Conservation (phyloP, 2,797 vertebrate species). For the Melanotaenia nigrans region DNA sequence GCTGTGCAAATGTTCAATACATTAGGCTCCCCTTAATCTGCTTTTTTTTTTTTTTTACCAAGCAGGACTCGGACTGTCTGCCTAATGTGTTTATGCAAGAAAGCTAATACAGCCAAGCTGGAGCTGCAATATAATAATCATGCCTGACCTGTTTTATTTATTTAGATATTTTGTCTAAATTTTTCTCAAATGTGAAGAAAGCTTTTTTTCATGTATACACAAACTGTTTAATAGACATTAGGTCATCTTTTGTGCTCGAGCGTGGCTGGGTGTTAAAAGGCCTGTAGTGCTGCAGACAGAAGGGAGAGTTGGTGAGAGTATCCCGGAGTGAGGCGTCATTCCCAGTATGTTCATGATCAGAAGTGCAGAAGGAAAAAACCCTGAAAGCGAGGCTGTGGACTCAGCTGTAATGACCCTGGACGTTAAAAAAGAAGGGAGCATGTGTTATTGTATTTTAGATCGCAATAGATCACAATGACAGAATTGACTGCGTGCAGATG, state of each 20-base stretch:
- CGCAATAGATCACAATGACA: constrained; percentile 40
- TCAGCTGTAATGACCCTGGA: constrained; percentile 26
- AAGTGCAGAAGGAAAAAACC: constrained; percentile 53
- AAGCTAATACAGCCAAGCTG: constrained; percentile 36
- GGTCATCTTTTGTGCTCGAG: constrained; percentile 14
- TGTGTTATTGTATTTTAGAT: constrained; percentile 64
- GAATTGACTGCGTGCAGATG: constrained; percentile 30
- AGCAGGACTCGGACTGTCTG: constrained; percentile 31
- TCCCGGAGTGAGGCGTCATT: constrained; percentile 30
- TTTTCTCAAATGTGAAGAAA: constrained; percentile 14
- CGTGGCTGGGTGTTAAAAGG: constrained; percentile 19
- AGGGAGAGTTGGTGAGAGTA: constrained; percentile 30
- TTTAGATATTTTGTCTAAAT: constrained; percentile 16
- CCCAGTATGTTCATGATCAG: constrained; percentile 40
- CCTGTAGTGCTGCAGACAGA: constrained; percentile 29
- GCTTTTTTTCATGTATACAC: constrained; percentile 11
- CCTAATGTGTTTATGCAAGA: constrained; percentile 45
- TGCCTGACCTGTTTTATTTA: constrained; percentile 9
- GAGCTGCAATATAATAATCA: constrained; percentile 15
- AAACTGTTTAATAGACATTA: constrained; percentile 4
- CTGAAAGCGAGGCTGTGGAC: constrained; percentile 36
- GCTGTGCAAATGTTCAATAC: constrained; percentile 46
- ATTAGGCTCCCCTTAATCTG: constrained; percentile 40
- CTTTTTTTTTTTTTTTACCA: constrained; percentile 25
- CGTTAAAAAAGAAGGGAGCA: constrained; percentile 58